Conservation (phyloP, 2,888 invertebrate genomes). For the Platycheirus albimanus region DNA sequence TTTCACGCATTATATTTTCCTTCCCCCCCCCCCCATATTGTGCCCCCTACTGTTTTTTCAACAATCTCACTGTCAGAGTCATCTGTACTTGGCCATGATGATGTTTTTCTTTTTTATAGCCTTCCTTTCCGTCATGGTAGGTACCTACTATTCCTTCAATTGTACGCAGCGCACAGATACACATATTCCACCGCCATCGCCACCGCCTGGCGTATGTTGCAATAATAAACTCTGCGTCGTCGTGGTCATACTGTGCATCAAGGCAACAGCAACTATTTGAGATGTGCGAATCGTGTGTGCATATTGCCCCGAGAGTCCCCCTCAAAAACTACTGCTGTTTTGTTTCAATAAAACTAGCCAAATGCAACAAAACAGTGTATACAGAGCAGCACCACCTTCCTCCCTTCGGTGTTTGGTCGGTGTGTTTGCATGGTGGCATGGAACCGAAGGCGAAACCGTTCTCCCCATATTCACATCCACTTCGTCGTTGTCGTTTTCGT, state of each 20-base stretch:
- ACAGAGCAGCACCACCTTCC: slow-evolving; percentile 33
- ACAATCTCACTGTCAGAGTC: slow-evolving; percentile 61
- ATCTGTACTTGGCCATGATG: slow-evolving; percentile 70
- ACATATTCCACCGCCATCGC: slow-evolving; percentile 22
- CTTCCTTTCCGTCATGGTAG: slow-evolving; percentile 53
- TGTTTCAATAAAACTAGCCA: slow-evolving; percentile 44
- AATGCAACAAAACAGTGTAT: slow-evolving; percentile 66
- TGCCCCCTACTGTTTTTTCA: background rate
- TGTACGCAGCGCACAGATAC: slow-evolving; percentile 46
- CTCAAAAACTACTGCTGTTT: slow-evolving; percentile 8
- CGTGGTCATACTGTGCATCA: slow-evolving; percentile 44
- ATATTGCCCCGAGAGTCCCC: slow-evolving; percentile 2
- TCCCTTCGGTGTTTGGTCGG: slow-evolving; percentile 28
- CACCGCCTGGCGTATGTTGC: slow-evolving; percentile 34
- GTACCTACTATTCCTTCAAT: slow-evolving; percentile 54
- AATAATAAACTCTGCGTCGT: slow-evolving; percentile 43
- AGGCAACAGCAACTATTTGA: slow-evolving; percentile 46
- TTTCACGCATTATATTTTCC: too few species aligned
- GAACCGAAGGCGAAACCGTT: slow-evolving; percentile 23
- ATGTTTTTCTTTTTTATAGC: slow-evolving; percentile 62
- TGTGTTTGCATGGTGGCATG: slow-evolving; percentile 9
- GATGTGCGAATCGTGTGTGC: slow-evolving; percentile 58
- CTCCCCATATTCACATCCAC: background rate
- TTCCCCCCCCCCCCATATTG: too few species aligned
- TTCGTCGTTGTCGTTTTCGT: background rate